Base-by-base conservation (phyloP, 1,140 invertebrate genomes). In the Nixonia krombeini region DNA sequence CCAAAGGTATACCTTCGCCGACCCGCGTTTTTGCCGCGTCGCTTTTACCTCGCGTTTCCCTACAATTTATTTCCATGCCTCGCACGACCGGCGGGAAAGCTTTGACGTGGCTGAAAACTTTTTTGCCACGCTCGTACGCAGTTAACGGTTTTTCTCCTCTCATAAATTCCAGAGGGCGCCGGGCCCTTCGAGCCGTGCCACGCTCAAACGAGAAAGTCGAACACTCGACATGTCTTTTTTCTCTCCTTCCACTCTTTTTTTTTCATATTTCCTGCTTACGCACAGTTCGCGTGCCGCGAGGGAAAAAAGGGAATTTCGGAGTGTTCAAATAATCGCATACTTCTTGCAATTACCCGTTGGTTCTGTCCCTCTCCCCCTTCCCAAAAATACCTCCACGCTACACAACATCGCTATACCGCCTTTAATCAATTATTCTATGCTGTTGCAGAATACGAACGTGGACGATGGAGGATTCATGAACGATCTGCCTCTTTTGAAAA, bases 401-500 rank as follows among this genome's bases (percentile, higher is more conserved):
- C n/a, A n/a, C n/a, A n/a, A n/a, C n/a, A n/a, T n/a, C n/a, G n/a
- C n/a, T n/a, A n/a, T n/a, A n/a, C n/a, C n/a, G n/a, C n/a, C n/a
- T n/a, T n/a, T n/a, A n/a, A n/a, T n/a, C n/a, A n/a, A n/a, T n/a
- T n/a, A n/a, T n/a, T n/a, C n/a, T n/a, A n/a, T n/a, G 6, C 6
- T 3, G 2, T 88, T 88, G 38, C 88, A 93, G 91, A 92, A 92
- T 82, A 89, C 92, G 65, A 92, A 91, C 62, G 90, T 94, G 76
- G 93, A 94, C 79, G 93, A 95, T 73, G 90, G 90, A 51, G 91
- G 91, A 12, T 95, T 94, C 82, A 95, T 95, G 88, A 93, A 92
- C 63, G 93, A 95, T 76, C 86, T 95, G 79, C 93, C 93, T 62
- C 87, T 95, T 65, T 87, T 95, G 70, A 95, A 94, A 91, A 94